Conservation (phyloP, 2,888 invertebrate genomes). For the Vanessa cardui region DNA sequence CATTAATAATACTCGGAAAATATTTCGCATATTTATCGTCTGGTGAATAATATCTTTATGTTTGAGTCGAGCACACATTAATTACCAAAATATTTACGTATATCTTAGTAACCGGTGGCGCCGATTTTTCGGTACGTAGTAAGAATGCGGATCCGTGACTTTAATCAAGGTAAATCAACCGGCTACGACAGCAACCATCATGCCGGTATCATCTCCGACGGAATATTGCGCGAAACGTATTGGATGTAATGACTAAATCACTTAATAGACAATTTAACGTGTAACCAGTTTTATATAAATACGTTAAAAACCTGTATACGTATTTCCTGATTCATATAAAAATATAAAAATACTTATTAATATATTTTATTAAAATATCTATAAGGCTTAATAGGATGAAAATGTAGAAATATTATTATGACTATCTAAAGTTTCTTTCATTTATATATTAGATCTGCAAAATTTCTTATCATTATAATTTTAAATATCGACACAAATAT, state of each 20-base stretch:
- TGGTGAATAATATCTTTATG: constrained; percentile 57
- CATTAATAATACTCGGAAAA: constrained; percentile 44
- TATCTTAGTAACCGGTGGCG: constrained; percentile 59
- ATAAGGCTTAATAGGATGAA: no score
- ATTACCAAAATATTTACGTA: constrained; percentile 78
- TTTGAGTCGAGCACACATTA: constrained; percentile 64
- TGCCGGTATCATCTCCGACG: constrained; percentile 46
- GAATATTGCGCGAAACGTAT: constrained; percentile 24
- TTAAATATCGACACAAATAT: no score
- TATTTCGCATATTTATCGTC: constrained; percentile 55
- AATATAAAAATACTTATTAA: not conserved
- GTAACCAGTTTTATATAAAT: not conserved
- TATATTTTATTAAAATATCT: no score
- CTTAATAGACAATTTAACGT: not conserved
- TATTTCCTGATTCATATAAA: not conserved
- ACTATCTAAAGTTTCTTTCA: no score
- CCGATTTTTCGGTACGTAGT: constrained; percentile 62
- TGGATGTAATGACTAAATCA: constrained; percentile 15
- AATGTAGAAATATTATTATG: no score
- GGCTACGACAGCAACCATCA: constrained; percentile 49
- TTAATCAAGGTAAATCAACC: constrained; percentile 75
- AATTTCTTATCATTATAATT: no score
- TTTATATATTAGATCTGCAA: no score
- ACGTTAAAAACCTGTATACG: not conserved
- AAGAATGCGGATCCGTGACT: constrained; percentile 80